These are phyloP conservation scores for Melanogrammus aeglefinus DNA, from an alignment of 2,797 vertebrate genomes.

Conservation along the genomic window DNA sequence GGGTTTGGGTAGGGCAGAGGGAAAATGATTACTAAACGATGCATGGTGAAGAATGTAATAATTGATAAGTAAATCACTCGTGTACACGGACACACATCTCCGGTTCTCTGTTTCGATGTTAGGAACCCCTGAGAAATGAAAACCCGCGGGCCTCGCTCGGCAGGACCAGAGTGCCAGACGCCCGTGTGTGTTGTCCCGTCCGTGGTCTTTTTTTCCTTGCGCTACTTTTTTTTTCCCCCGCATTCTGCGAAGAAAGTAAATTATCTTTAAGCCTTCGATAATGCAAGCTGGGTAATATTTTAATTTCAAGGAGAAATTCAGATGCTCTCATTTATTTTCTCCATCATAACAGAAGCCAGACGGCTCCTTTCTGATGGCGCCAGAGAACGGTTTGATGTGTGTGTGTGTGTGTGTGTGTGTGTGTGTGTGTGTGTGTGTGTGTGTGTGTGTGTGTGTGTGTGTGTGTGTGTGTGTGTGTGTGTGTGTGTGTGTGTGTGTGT, in stretches of 20 bases:
- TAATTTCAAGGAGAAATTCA: slow-evolving; percentile 59
- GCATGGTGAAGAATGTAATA: not conserved
- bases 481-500: slow-evolving; percentile 58
- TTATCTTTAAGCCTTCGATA: slow-evolving; percentile 5
- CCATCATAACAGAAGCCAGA: slow-evolving; percentile 63
- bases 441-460: slow-evolving; percentile 58
- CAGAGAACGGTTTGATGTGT: slow-evolving; percentile 67
- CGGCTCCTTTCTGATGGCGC: slow-evolving; percentile 64
- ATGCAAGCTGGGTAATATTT: slow-evolving; percentile 1
- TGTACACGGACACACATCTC: not conserved
- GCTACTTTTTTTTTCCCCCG: not conserved
- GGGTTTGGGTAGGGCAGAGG: not conserved
- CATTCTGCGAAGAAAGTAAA: not conserved
- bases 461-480: slow-evolving; percentile 64
- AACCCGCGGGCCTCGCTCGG: not conserved
- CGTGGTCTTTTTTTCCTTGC: not conserved
- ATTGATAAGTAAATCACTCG: not conserved
- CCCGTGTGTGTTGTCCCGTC: not conserved
- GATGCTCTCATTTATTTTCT: slow-evolving; percentile 65
- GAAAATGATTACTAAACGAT: too few relatives aligned
- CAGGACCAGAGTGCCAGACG: not conserved
- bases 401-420: slow-evolving; percentile 55
- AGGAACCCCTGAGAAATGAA: not conserved
- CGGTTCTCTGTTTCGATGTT: not conserved
- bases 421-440: slow-evolving; percentile 64